phyloP scores from a whole-genome alignment of 2,888 invertebrate species.

The Stramonita haemastoma region DNA sequence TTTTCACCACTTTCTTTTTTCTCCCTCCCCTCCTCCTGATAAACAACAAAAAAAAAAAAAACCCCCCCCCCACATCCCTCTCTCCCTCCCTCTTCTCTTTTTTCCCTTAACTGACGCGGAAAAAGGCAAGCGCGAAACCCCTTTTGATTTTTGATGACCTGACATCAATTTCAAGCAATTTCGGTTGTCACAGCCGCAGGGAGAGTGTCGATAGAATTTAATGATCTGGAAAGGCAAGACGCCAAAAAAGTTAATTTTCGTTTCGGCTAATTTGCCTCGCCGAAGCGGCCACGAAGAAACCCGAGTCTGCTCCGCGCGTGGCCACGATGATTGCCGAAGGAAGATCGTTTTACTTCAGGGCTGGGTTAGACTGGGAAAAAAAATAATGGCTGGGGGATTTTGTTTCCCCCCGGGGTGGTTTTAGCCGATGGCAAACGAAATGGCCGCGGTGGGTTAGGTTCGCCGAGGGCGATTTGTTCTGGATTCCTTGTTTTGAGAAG shows the following conservation, averaged over 20 bases:
- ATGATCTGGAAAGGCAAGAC: conserved; percentile 42
- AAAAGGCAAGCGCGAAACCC: neutral
- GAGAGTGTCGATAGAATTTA: conserved; percentile 38
- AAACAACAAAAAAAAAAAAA: neutral
- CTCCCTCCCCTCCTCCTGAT: neutral
- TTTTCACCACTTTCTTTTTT: no score
- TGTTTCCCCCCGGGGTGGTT: neutral
- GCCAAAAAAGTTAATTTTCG: conserved; percentile 43
- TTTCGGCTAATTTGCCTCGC: conserved; percentile 36
- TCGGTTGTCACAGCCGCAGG: conserved; percentile 37
- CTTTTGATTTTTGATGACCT: conserved; percentile 31
- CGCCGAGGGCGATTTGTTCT: no score
- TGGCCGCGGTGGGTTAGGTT: neutral
- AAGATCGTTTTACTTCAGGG: conserved; percentile 3
- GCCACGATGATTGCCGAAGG: conserved; percentile 32
- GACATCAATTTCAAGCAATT: conserved; percentile 42
- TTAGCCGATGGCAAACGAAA: neutral
- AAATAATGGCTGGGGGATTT: conserved; percentile 1
- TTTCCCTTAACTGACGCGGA: conserved; percentile 19
- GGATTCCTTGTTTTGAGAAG: no score
- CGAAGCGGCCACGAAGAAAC: conserved; percentile 29
- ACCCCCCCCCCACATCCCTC: neutral
- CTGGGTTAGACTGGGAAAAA: neutral
- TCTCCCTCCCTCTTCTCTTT: neutral
- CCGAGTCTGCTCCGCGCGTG: conserved; percentile 24